These are phyloP conservation scores for Intellagama lesueurii DNA, from an alignment of 2,797 vertebrate species.

Conservation along the genomic window DNA sequence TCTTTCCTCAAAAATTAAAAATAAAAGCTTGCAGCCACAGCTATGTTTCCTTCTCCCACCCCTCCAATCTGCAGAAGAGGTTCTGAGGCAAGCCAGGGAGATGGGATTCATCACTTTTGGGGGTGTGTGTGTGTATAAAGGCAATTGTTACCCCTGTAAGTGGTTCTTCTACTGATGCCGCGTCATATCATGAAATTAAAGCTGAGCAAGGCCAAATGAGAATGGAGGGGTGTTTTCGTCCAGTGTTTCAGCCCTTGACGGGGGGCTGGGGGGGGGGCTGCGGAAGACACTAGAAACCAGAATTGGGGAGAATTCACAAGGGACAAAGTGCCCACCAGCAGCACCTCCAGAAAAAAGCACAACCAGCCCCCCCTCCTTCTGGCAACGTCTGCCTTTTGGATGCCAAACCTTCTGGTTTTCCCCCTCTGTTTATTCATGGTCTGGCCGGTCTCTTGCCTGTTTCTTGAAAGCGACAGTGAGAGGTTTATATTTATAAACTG, in stretches of 20 bases:
- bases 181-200: not conserved
- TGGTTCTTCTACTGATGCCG: too few relatives aligned
- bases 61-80: too few relatives aligned
- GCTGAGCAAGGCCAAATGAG: not conserved
- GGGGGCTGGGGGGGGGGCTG: too few relatives aligned
- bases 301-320: not conserved
- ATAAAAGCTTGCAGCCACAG: too few relatives aligned
- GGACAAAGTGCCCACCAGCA: not conserved
- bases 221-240: not conserved
- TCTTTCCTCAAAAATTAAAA: too few relatives aligned
- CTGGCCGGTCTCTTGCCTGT: not conserved
- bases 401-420: not conserved
- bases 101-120: too few relatives aligned
- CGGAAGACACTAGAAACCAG: too few relatives aligned
- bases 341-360: too few relatives aligned
- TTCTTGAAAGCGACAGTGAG: not conserved
- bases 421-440: not conserved
- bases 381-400: not conserved
- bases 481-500: not conserved
- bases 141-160: too few relatives aligned
- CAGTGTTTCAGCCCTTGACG: not conserved
- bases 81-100: too few relatives aligned
- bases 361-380: not conserved
- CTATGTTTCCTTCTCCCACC: too few relatives aligned
- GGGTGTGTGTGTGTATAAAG: too few relatives aligned